Conservation (phyloP, 2,888 invertebrate species). For the Tipula lateralis region DNA sequence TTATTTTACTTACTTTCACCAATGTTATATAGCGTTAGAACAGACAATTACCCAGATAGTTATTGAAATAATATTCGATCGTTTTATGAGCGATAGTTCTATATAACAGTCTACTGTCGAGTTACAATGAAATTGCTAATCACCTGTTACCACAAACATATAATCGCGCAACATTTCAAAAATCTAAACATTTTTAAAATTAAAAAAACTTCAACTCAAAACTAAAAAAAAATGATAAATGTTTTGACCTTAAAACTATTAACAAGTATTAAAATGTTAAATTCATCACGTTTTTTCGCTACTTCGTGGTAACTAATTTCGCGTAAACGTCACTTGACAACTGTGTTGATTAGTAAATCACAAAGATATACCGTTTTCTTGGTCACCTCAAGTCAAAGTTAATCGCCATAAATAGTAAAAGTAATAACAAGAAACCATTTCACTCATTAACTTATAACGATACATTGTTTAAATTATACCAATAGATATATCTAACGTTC, state of each 20-base stretch:
- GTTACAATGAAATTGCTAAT: neutral
- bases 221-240: neutral
- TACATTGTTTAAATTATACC: neutral
- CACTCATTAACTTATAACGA: slow-evolving; percentile 2
- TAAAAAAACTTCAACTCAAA: neutral
- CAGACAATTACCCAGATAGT: too few species aligned
- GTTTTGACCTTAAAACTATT: neutral
- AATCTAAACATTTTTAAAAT: neutral
- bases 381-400: neutral
- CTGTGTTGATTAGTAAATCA: neutral
- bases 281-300: neutral
- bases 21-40: too few species aligned
- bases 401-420: neutral
- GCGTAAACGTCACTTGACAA: neutral
- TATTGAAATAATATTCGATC: too few species aligned
- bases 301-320: neutral
- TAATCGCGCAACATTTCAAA: neutral
- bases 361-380: neutral
- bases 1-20: too few species aligned
- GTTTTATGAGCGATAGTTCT: too few species aligned
- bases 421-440: neutral
- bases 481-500: neutral
- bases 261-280: neutral
- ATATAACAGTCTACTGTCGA: too few species aligned
- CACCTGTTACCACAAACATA: neutral